A percentile compares a stretch with the other conserved stretches of the same genome.
phyloP scores from a whole-genome alignment of 1,140 invertebrate genomes.

The Bombus polaris region DNA sequence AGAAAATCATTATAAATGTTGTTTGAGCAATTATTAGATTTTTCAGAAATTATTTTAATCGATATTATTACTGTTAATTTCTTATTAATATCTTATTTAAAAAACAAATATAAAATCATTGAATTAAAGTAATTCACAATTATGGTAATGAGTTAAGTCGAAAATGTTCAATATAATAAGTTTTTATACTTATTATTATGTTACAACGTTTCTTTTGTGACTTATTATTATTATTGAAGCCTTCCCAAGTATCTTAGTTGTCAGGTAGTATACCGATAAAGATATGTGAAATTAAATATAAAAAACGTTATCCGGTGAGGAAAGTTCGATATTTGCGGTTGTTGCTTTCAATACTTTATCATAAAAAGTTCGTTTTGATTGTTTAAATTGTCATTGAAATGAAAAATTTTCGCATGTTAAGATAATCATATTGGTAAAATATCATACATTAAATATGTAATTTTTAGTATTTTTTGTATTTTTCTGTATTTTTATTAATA shows the following conservation, averaged over 20 bases:
- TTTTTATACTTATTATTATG: background rate
- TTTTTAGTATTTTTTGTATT: background rate
- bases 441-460: background rate
- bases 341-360: background rate
- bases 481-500: too few relatives aligned
- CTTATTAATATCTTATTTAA: background rate
- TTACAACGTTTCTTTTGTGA: background rate
- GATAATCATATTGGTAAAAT: background rate
- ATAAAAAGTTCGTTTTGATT: background rate
- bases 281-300: background rate
- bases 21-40: background rate
- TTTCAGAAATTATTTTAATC: background rate
- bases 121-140: background rate
- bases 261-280: background rate
- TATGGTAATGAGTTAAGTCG: background rate
- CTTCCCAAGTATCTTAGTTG: background rate
- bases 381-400: too few relatives aligned
- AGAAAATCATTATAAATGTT: background rate
- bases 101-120: background rate
- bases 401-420: background rate
- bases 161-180: background rate
- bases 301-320: background rate
- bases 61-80: conserved; percentile 7
- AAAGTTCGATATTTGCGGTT: background rate
- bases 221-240: background rate